Percentiles rank a stretch among this genome's conserved stretches.
Evolutionary conservation across 2,797 vertebrate genomes (phyloP).

Genomic region (Phrynocephalus forsythii): DNA sequence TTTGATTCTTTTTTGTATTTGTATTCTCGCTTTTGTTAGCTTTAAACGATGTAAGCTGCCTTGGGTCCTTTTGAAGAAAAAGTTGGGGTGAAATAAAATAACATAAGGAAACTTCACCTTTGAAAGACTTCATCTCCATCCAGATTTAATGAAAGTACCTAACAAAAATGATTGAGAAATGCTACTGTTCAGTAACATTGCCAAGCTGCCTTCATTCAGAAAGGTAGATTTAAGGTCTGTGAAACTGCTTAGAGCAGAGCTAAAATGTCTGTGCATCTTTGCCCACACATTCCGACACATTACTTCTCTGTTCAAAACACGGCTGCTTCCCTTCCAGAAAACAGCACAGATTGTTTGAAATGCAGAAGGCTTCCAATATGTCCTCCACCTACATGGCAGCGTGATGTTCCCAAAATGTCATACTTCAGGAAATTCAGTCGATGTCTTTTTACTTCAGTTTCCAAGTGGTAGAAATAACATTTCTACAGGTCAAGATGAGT

Average conservation of each 20-base stretch:
- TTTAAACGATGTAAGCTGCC: too few species aligned
- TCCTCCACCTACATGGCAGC: neutral
- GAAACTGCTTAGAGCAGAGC: neutral
- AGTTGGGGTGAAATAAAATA: too few species aligned
- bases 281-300: neutral
- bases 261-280: neutral
- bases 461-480: too few species aligned
- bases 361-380: conserved; percentile 21
- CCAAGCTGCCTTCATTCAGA: neutral
- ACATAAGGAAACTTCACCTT: too few species aligned
- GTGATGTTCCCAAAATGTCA: conserved; percentile 12
- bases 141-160: neutral
- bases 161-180: neutral
- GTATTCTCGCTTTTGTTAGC: too few species aligned
- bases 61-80: too few species aligned
- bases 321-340: neutral
- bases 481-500: neutral
- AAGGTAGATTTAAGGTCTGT: neutral
- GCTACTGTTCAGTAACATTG: neutral
- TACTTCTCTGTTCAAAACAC: neutral
- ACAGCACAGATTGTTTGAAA: conserved; percentile 11
- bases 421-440: neutral
- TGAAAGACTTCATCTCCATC: neutral
- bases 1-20: too few species aligned
- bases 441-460: neutral